phyloP scores from a whole-genome alignment of 2,888 invertebrate species.

The Mactromeris polynyma region DNA sequence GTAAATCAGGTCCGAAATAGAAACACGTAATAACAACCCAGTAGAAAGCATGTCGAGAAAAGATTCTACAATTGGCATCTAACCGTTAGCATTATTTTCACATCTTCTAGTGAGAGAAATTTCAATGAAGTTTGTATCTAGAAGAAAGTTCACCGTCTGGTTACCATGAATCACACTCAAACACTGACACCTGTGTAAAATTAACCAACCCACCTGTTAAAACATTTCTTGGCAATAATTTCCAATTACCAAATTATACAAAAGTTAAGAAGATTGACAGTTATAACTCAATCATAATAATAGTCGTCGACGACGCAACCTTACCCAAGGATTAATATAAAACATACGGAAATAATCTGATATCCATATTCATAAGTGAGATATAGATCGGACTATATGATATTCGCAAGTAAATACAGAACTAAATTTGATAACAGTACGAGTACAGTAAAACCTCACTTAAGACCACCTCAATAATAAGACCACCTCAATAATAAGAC shows the following conservation, averaged over 20 bases:
- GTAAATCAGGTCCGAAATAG: too few species aligned
- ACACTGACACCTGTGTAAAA: not conserved
- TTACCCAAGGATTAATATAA: too few species aligned
- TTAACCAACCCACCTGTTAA: not conserved
- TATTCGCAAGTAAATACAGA: too few species aligned
- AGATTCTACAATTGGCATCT: not conserved
- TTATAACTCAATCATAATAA: slow-evolving; percentile 1
- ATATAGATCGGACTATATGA: too few species aligned
- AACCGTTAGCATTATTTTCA: not conserved
- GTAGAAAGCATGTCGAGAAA: not conserved
- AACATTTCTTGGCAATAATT: not conserved
- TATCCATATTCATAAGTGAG: too few species aligned
- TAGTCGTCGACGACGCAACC: not conserved
- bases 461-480: too few species aligned
- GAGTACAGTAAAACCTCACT: too few species aligned
- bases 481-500: too few species aligned
- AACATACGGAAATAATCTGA: too few species aligned
- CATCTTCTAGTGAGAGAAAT: not conserved
- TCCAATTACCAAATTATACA: not conserved
- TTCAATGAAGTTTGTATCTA: not conserved
- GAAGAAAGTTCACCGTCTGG: not conserved
- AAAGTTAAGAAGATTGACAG: not conserved
- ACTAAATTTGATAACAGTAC: too few species aligned
- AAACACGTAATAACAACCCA: too few species aligned
- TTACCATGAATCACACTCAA: not conserved